Base-by-base conservation (phyloP, 2,888 invertebrate genomes). In the Deladenus siricidicola region DNA sequence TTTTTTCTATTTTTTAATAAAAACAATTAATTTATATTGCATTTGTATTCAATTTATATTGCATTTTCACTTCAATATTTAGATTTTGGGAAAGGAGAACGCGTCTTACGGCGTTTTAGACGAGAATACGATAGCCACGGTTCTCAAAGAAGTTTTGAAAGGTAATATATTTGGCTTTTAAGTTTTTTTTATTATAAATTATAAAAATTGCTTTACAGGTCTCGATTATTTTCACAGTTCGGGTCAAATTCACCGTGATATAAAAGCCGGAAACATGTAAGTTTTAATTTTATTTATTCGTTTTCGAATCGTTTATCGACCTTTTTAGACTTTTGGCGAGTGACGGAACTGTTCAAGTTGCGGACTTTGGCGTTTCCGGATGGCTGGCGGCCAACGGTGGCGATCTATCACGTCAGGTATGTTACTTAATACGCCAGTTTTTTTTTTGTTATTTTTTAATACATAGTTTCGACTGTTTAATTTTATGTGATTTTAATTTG, bases 211-310 rank as follows among this genome's bases (percentile, higher is more conserved):
- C 39, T 34, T 34, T 34, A 34, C 39, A 34, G 39, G 96, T 0
- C 84, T 98, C 54, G 96, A 96, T 81, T 99, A 98, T 82, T 94
- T 98, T 82, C 98, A 98, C 80, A 89, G 88, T 79, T 96, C 93
- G 82, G 94, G 94, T 43, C 94, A 96, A 82, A 94, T 98, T 78
- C 98, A 98, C 84, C 88, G 91, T 88, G 89, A 83, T 68, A 78
- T 75, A 58, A 78, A 78, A 83, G 96, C 96, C 62, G 96, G 96
- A 56, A 98, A 98, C 82, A 94, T 98, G 39, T 14, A 34, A 34
- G 39, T 34, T 34, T 34, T 34, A 10, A 34, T 10, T 34, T 10
- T 34, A 10, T 34, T 34, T 6, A 34, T 79, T 84, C 14, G 14
- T 34, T 34, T 34, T 34, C 14, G 14, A 34, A 34, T 34, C 14